Base-by-base conservation (phyloP, 1,140 invertebrate genomes). In the Papilio xuthus region DNA sequence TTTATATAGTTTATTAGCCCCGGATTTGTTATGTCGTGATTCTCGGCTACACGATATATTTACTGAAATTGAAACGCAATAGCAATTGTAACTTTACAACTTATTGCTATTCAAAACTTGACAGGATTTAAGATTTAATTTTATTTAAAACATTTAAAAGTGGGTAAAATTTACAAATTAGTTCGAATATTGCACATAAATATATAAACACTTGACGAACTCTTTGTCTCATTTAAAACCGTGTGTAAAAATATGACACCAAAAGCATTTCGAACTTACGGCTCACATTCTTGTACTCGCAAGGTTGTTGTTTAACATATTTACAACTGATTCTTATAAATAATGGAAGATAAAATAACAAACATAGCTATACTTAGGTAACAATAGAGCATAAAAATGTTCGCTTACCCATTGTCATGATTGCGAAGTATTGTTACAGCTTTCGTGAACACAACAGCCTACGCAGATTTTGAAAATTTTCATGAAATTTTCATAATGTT, bases 391-490 rank as follows among this genome's bases (percentile, higher is more conserved):
- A 23, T 50, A 78, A 56, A 78, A 56, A 79, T 78, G 32, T 75
- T 60, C 56, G 86, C 90, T 90, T 80, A 92, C 90, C 90, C 83
- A 86, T 88, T 72, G 88, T 89, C 85, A 89, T 90, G 63, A 80
- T 76, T 83, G 83, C 28, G 60, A 67, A 63, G 41, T 47, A 37
- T 28, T 23, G 20, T 76, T 20, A 60, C 50, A 77, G 47, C 44
- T 20, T 23, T 42, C 41, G 18, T 75, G 13, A 44, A 53, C 9
- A 50, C 41, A 73, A 77, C 15, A 28, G 26, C 4, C 26, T 12
- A 42, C 80, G 44, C 73, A 73, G 69, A 63, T 56, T 44, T 74
- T 80, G 87, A 89, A 89, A 90, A 88, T 86, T 88, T 83, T 70
- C 67, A 89, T 89, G 32, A 83, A 89, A 89, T 89, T 89, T 88